Conservation (phyloP, 1,140 invertebrate genomes). For the Lepidurus arcticus region DNA sequence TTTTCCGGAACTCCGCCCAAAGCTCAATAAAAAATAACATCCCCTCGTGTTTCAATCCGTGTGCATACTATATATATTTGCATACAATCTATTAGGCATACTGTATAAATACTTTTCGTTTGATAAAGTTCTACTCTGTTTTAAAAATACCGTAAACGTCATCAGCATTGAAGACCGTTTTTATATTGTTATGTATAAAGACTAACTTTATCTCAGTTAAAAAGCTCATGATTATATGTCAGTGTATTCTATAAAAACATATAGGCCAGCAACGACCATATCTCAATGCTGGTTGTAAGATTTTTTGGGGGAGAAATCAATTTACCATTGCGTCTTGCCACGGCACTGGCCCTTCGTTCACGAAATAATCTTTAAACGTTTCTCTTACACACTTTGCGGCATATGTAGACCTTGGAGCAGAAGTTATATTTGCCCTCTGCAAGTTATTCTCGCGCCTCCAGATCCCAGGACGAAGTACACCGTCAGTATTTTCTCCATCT, state of each 20-base stretch:
- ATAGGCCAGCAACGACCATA: not conserved
- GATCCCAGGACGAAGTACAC: constrained; percentile 1
- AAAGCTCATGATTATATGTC: constrained; percentile 21
- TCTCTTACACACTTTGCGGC: not conserved
- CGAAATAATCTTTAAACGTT: constrained; percentile 28
- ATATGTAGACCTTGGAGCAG: not conserved
- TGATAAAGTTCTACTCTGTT: no score
- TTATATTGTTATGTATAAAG: constrained; percentile 3
- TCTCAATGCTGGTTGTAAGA: not conserved
- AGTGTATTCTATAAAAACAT: constrained; percentile 8
- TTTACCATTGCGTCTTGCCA: constrained; percentile 29
- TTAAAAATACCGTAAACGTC: no score
- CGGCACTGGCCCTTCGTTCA: constrained; percentile 20
- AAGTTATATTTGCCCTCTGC: constrained; percentile 15
- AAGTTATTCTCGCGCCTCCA: constrained; percentile 25
- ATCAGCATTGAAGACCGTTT: not conserved
- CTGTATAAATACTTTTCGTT: no score
- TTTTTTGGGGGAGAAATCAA: constrained; percentile 6
- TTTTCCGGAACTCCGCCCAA: no score
- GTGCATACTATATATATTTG: not conserved
- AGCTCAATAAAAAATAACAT: no score
- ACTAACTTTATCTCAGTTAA: not conserved
- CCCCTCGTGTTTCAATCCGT: not conserved
- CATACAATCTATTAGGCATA: not conserved
- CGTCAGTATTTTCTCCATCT: constrained; percentile 24